phyloP scores from a whole-genome alignment of 2,888 invertebrate species.

The Orthosia cruda region DNA sequence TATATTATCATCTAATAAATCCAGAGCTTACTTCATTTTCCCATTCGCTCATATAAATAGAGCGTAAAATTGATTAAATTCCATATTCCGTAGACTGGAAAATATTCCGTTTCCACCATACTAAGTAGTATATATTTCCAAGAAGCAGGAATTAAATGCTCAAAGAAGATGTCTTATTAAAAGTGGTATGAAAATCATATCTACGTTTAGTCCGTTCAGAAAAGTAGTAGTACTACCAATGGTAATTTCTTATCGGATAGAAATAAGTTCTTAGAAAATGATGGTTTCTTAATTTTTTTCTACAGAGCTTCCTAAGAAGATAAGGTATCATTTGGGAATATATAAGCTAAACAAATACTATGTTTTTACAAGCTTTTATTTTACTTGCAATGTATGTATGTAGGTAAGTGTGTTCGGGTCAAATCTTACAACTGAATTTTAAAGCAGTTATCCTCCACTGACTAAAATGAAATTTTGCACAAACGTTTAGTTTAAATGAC shows the following conservation, averaged over 20 bases:
- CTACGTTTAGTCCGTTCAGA: slow-evolving; percentile 24
- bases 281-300: background rate
- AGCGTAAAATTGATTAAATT: slow-evolving; percentile 57
- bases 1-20: slow-evolving; percentile 53
- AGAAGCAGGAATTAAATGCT: slow-evolving; percentile 50
- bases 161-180: slow-evolving; percentile 30
- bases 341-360: background rate
- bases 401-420: too few relatives aligned
- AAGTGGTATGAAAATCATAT: slow-evolving; percentile 25
- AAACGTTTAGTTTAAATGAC: too few relatives aligned
- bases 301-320: background rate
- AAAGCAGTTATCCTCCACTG: too few relatives aligned
- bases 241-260: background rate
- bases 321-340: background rate
- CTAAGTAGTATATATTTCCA: slow-evolving; percentile 29
- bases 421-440: too few relatives aligned
- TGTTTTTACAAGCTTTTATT: too few relatives aligned
- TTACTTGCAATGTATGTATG: too few relatives aligned
- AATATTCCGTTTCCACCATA: slow-evolving; percentile 28
- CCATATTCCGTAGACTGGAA: slow-evolving; percentile 50
- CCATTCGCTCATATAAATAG: slow-evolving; percentile 50
- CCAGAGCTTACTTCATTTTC: slow-evolving; percentile 40
- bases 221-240: slow-evolving; percentile 17
- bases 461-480: too few relatives aligned
- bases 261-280: background rate